Evolutionary conservation across 1,140 invertebrate genomes (phyloP).

Genomic region (Penaeus vannamei): DNA sequence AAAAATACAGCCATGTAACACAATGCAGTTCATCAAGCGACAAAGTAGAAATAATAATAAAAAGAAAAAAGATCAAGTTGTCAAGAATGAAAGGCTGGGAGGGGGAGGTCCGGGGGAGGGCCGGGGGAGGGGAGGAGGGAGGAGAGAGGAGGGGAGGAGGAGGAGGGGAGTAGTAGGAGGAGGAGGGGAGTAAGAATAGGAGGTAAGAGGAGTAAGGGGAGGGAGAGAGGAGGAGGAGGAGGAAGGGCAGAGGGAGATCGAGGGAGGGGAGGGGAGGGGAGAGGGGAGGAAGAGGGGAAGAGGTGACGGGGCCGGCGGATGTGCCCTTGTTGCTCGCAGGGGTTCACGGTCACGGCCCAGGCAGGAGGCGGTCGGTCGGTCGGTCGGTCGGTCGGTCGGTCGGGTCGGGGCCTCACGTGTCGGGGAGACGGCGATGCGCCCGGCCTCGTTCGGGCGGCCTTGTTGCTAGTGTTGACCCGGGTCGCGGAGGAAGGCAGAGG

Average conservation of each 20-base stretch:
- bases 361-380: too few relatives aligned
- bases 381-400: too few relatives aligned
- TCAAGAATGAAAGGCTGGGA: background rate
- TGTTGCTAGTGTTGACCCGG: too few relatives aligned
- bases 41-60: too few relatives aligned
- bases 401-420: too few relatives aligned
- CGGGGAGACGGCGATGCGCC: too few relatives aligned
- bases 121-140: background rate
- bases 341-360: slow-evolving; percentile 27
- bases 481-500: too few relatives aligned
- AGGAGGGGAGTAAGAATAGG: background rate
- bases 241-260: background rate
- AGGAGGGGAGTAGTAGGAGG: background rate
- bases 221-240: background rate
- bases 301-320: slow-evolving; percentile 14
- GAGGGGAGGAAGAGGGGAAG: background rate
- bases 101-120: background rate
- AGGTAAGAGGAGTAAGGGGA: background rate
- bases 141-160: slow-evolving; percentile 8
- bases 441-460: too few relatives aligned
- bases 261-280: background rate
- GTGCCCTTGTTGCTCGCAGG: slow-evolving; percentile 1
- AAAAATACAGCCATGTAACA: too few relatives aligned
- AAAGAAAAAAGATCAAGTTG: background rate
- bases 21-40: too few relatives aligned